Evolutionary conservation across 2,113 vertebrate genomes (phyloP).

Genomic region (Mormyrus iriodes): DNA sequence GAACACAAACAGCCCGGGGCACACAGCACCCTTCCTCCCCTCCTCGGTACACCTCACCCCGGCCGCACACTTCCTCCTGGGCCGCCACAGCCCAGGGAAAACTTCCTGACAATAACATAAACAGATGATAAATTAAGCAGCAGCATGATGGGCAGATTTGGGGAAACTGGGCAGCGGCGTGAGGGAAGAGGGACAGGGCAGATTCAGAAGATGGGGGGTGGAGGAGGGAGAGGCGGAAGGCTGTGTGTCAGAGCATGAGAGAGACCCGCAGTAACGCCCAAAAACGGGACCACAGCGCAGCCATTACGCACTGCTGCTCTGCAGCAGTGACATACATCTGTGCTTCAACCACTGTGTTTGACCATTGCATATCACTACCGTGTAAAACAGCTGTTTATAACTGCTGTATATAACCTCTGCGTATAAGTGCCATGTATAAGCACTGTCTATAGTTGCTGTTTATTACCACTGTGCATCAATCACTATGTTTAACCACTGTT

Average conservation of each 20-base stretch:
- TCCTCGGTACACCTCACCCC: neutral
- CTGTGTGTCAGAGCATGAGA: neutral
- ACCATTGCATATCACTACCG: neutral
- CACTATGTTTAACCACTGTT: too few species aligned
- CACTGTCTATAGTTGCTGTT: neutral
- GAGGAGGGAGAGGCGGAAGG: neutral
- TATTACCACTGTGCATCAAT: too few species aligned
- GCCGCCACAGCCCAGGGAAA: neutral
- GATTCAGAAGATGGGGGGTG: neutral
- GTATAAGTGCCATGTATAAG: neutral
- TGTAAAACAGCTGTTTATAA: neutral
- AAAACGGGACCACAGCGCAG: neutral
- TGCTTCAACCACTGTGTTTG: neutral
- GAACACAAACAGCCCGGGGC: constrained; percentile 56
- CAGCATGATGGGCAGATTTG: neutral
- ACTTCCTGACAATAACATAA: neutral
- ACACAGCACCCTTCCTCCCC: constrained; percentile 37
- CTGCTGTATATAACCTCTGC: accelerated
- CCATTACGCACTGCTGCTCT: neutral
- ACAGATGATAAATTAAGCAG: constrained; percentile 2
- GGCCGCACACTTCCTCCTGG: neutral
- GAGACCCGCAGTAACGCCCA: neutral
- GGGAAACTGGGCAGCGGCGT: neutral
- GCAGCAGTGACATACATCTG: neutral
- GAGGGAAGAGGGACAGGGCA: neutral